phyloP scores from a whole-genome alignment of 92 coral and sea anemone species.

The Siderastrea radians region DNA sequence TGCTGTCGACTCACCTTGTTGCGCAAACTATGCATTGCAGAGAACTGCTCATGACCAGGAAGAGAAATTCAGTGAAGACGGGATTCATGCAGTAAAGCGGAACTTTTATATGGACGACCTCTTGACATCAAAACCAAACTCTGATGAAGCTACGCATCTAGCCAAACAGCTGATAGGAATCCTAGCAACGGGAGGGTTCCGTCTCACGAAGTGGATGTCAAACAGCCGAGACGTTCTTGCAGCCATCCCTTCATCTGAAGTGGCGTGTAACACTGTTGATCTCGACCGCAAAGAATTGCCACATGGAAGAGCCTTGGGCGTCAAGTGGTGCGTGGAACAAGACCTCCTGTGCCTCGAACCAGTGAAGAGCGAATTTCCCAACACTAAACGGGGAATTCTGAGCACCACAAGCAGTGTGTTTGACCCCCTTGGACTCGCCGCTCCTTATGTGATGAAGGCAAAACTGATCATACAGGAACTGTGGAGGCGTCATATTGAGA shows the following conservation, averaged over 20 bases:
- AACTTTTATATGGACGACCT: slow-evolving; percentile 66
- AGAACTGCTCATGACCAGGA: slow-evolving; percentile 59
- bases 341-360: slow-evolving; percentile 26
- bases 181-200: slow-evolving; percentile 34
- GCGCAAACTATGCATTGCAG: slow-evolving; percentile 55
- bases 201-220: slow-evolving; percentile 29
- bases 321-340: slow-evolving; percentile 43
- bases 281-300: slow-evolving; percentile 19
- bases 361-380: too few relatives aligned
- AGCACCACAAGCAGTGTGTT: slow-evolving; percentile 30
- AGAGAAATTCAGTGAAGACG: slow-evolving; percentile 21
- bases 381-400: too few relatives aligned
- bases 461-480: slow-evolving; percentile 33
- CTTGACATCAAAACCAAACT: slow-evolving; percentile 36
- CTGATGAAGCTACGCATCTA: slow-evolving; percentile 31
- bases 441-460: slow-evolving; percentile 21
- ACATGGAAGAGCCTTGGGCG: slow-evolving; percentile 4
- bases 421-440: slow-evolving; percentile 17
- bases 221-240: slow-evolving; percentile 24
- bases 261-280: slow-evolving; percentile 6
- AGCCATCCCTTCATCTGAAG: slow-evolving; percentile 23
- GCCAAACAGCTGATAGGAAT: slow-evolving; percentile 15
- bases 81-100: slow-evolving; percentile 7
- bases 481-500: background rate
- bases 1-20: slow-evolving; percentile 64